Evolutionary conservation across 1,140 invertebrate species (phyloP), one percentile per base, ranked within the genome.

Genomic region (Zaprionus kolodkinae): DNA sequence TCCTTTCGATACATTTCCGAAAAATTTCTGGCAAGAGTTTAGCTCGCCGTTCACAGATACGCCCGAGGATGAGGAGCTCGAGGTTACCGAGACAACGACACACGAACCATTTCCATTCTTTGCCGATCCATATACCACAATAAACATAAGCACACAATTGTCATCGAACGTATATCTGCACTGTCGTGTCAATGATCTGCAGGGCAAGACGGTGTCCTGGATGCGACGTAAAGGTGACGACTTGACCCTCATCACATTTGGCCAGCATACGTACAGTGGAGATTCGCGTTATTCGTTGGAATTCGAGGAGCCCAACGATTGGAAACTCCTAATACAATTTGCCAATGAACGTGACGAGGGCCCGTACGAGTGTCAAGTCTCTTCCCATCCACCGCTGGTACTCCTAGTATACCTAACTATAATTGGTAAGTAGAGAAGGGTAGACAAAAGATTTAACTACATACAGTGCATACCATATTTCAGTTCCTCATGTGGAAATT

Each of bases 401-500:
- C 94, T 95, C 83, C 94, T 95, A 83, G 95, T 96, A 43, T 94
- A 95, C 92, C 94, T 97, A 61, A 94, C 93, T 78, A 96, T 97
- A 83, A 95, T 96, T 89, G 96, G 96, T 97, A 91, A 95, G 95
- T 30, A 45, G 9, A 2, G 6, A 5, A 15, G n/a, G 0, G 30
- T 15, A 38, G 66, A 12, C 11, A 38, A 25, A 40, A 25, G 25
- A 30, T 61, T 67, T 17, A 35, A 6, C 17, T 40, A 55, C 25
- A 35, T 36, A 62, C 9, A 2, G 21, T 2, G 27, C 27, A 30
- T 30, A 30, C 27, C 27, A 30, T 6, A 30, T 30, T 9, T 63
- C 94, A 97, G 96, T 97, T 81, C 96, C 97, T 85, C 96, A 95
- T 91, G 96, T 97, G 75, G 96, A 96, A 92, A 97, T 97, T 81